Base-by-base conservation (phyloP, 2,888 invertebrate genomes). In the Metopia argyrocephala region DNA sequence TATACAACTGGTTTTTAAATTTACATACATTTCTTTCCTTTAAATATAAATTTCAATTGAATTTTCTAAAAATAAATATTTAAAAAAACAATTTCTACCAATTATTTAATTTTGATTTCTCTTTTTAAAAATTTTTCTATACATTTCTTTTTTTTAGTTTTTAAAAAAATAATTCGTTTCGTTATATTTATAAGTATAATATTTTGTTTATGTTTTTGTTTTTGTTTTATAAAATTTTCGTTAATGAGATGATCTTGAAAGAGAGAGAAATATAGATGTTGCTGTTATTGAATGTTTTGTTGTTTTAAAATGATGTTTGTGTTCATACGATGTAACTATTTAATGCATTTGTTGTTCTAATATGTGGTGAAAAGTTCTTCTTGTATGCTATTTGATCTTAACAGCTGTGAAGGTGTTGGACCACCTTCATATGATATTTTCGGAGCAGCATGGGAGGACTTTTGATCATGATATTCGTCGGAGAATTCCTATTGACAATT, bases 331-430 rank as follows among this genome's bases (percentile, higher is more conserved):
- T 20, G 27, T 21, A 54, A 64, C 5, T 69, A 50, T 50, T 61
- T 76, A 76, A 76, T 76, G 61, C 76, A 71, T 20, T 75, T 61
- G 38, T 46, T 65, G 65, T 59, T 46, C 46, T 87, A 89, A 86
- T 87, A 89, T 61, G 88, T 87, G 75, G 93, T 93, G 85, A 93
- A 92, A 85, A 96, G 92, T 91, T 96, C 96, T 87, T 96, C 96
- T 89, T 95, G 95, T 91, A 96, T 94, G 92, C 95, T 96, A 91
- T 95, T 95, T 82, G 96, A 96, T 89, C 96, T 91, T 85, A 93
- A 91, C 82, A 95, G 92, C 84, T 92, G 92, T 52, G 93, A 91
- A 61, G 93, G 91, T 15, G 92, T 91, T 5, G 91, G 88, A 76
- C 91, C 92, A 85, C 91, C 92, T 48, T 93, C 93, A 87, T 92